Conservation (phyloP, 1,140 invertebrate genomes). For the Yoshiicerus persimilis region DNA sequence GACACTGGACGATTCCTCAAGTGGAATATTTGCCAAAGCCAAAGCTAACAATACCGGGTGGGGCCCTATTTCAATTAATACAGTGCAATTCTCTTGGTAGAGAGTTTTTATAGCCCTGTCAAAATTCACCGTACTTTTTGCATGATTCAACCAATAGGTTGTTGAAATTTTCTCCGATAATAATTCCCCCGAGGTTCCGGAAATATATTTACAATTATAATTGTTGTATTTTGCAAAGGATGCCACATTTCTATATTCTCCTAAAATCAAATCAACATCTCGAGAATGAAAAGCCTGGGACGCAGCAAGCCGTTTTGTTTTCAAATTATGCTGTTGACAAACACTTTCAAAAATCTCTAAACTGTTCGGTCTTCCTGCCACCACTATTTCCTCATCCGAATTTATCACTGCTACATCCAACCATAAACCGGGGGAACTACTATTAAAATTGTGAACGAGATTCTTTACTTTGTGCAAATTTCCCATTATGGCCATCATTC, state of each 20-base stretch:
- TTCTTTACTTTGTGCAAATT: neutral
- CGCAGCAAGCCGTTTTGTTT: neutral
- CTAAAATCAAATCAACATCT: neutral
- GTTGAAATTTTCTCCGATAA: neutral
- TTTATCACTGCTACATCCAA: slow-evolving; percentile 19
- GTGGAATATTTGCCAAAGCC: neutral
- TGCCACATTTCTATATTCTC: neutral
- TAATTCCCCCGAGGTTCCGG: neutral
- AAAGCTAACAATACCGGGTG: slow-evolving; percentile 23
- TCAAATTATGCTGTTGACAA: neutral
- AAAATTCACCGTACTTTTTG: slow-evolving; percentile 23
- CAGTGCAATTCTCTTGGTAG: neutral
- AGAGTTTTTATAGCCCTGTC: neutral
- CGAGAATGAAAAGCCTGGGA: slow-evolving; percentile 25
- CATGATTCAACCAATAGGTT: slow-evolving; percentile 23
- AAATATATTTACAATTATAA: neutral
- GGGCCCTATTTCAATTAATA: slow-evolving; percentile 27
- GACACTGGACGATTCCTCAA: neutral
- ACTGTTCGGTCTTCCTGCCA: neutral
- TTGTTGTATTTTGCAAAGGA: neutral
- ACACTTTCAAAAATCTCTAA: neutral
- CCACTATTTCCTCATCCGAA: neutral
- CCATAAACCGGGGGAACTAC: neutral
- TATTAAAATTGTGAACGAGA: neutral
- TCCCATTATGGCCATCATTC: slow-evolving; percentile 26